phyloP scores from a whole-genome alignment of 2,888 invertebrate species.

The Electrophaes corylata region DNA sequence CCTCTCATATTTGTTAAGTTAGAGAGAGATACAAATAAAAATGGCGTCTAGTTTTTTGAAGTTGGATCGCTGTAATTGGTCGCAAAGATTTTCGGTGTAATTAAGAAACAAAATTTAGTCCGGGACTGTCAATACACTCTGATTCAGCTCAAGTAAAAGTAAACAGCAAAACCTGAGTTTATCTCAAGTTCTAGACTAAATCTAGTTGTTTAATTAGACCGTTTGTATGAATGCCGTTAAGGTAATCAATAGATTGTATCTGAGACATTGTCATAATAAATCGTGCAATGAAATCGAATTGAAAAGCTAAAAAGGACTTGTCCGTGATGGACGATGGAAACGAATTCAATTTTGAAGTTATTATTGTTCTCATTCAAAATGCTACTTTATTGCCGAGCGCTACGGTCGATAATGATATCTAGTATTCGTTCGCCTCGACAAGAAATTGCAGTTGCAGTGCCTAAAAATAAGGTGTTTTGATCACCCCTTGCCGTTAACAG shows the following conservation, averaged over 20 bases:
- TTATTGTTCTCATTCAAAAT: no score
- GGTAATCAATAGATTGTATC: conserved; percentile 48
- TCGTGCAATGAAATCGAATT: conserved; percentile 40
- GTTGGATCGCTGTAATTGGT: neutral
- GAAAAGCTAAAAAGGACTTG: conserved; percentile 22
- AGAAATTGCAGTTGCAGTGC: no score
- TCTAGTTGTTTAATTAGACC: neutral
- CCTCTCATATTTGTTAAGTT: conserved; percentile 10
- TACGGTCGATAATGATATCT: no score
- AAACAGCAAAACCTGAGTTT: neutral
- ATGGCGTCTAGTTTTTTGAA: conserved; percentile 6
- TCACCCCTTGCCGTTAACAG: conserved; percentile 67
- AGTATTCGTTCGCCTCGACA: no score
- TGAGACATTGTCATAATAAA: conserved; percentile 3
- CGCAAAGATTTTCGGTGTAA: neutral
- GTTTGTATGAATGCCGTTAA: conserved; percentile 44
- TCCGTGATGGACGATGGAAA: no score
- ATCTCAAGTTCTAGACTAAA: neutral
- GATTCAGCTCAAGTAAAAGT: neutral
- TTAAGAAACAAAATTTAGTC: neutral
- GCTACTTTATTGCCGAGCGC: no score
- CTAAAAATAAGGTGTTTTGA: conserved; percentile 48
- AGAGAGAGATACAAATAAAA: conserved; percentile 5
- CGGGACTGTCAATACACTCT: neutral
- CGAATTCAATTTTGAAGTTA: no score